Conservation (phyloP, 2,888 invertebrate species). For the Dascillus cervinus region DNA sequence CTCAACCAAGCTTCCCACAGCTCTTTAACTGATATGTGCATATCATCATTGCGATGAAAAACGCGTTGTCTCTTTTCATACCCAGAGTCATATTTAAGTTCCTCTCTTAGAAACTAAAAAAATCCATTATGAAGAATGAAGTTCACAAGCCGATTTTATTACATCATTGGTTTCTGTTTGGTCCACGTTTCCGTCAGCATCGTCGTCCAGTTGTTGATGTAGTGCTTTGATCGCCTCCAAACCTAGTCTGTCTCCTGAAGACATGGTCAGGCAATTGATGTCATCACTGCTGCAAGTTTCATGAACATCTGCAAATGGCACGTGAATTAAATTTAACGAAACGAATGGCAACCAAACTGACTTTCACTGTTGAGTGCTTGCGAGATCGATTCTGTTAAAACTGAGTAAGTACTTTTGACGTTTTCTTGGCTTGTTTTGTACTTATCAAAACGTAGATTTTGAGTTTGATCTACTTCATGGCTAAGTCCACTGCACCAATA, state of each 20-base stretch:
- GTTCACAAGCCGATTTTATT: slow-evolving; percentile 38
- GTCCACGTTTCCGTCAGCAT: slow-evolving; percentile 96
- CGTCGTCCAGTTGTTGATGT: slow-evolving; percentile 93
- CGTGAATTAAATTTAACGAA: not conserved
- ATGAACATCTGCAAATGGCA: slow-evolving; percentile 25
- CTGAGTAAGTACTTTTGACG: slow-evolving; percentile 41
- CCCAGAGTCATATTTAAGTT: slow-evolving; percentile 91
- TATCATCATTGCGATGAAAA: slow-evolving; percentile 95
- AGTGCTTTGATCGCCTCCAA: slow-evolving; percentile 89
- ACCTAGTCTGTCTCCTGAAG: slow-evolving; percentile 73
- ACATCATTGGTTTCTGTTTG: slow-evolving; percentile 96
- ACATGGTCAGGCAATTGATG: slow-evolving; percentile 62
- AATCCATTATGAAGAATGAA: not conserved
- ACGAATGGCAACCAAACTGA: slow-evolving; percentile 32
- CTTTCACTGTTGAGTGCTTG: slow-evolving; percentile 53
- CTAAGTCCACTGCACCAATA: slow-evolving; percentile 28
- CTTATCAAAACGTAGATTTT: slow-evolving; percentile 16
- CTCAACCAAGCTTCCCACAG: slow-evolving; percentile 95
- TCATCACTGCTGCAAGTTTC: slow-evolving; percentile 60
- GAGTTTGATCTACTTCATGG: slow-evolving; percentile 17
- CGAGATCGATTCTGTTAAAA: slow-evolving; percentile 50
- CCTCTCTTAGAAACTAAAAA: slow-evolving; percentile 86
- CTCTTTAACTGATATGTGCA: slow-evolving; percentile 95
- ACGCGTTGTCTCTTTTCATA: slow-evolving; percentile 87
- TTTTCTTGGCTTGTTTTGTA: slow-evolving; percentile 15